phyloP scores from a whole-genome alignment of 2,888 invertebrate species.

The Diaprepes abbreviatus region DNA sequence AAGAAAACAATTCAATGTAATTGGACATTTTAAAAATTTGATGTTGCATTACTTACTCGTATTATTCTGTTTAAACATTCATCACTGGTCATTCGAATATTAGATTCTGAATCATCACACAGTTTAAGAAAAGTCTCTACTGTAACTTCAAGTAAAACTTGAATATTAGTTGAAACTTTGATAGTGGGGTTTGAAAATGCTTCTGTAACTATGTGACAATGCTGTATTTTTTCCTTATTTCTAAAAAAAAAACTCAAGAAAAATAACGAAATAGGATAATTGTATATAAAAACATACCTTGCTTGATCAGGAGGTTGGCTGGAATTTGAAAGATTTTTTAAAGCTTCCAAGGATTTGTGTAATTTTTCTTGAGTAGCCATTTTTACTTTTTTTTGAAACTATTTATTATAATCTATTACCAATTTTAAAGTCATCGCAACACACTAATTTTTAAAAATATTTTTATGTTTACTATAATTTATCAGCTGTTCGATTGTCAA shows the following conservation, averaged over 20 bases:
- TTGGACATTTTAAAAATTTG: too few relatives aligned
- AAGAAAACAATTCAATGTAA: too few relatives aligned
- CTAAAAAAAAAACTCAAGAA: slow-evolving; percentile 64
- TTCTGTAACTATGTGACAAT: slow-evolving; percentile 81
- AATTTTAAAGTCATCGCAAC: too few relatives aligned
- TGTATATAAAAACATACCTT: slow-evolving; percentile 46
- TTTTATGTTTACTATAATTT: slow-evolving; percentile 4
- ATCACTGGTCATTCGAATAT: slow-evolving; percentile 84
- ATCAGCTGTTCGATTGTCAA: slow-evolving; percentile 1
- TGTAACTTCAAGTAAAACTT: slow-evolving; percentile 77
- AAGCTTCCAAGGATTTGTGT: slow-evolving; percentile 64
- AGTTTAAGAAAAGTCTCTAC: slow-evolving; percentile 79
- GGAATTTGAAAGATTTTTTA: slow-evolving; percentile 58
- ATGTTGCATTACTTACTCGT: slow-evolving; percentile 65
- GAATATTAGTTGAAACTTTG: slow-evolving; percentile 74
- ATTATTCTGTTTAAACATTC: slow-evolving; percentile 86
- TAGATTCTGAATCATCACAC: slow-evolving; percentile 83
- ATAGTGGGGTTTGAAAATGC: slow-evolving; percentile 76
- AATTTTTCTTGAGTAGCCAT: slow-evolving; percentile 68
- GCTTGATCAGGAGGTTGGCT: slow-evolving; percentile 54
- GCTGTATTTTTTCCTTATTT: slow-evolving; percentile 82
- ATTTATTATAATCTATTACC: background rate
- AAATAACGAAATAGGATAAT: slow-evolving; percentile 9
- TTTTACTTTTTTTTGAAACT: slow-evolving; percentile 11
- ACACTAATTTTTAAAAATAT: background rate